phyloP scores from a whole-genome alignment of 2,113 vertebrate species.

The Hyla sarda region DNA sequence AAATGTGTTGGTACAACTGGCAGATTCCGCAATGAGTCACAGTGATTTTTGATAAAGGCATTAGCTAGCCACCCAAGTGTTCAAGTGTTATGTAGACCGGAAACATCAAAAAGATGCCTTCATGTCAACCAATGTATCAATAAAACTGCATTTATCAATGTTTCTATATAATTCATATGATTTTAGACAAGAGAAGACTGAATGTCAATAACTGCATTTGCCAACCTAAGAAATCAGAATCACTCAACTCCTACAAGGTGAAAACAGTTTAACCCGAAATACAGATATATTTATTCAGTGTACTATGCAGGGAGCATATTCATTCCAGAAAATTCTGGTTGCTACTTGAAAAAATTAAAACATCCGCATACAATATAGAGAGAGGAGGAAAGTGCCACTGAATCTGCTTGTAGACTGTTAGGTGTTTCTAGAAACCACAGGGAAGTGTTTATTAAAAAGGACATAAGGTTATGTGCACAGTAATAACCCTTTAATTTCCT shows the following conservation, averaged over 20 bases:
- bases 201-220: background rate
- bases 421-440: slow-evolving; percentile 27
- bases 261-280: background rate
- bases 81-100: no score
- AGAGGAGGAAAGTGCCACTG: background rate
- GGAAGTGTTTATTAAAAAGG: slow-evolving; percentile 44
- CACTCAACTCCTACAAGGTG: background rate
- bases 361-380: background rate
- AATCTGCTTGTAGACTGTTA: slow-evolving; percentile 18
- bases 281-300: background rate
- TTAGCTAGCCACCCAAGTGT: no score
- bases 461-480: slow-evolving; percentile 40
- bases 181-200: background rate
- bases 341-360: background rate
- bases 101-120: no score
- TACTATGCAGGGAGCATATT: background rate
- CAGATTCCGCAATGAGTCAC: no score
- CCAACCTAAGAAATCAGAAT: background rate
- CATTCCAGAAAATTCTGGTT: background rate
- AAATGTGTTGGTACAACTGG: no score
- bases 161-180: background rate
- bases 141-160: background rate
- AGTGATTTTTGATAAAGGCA: no score
- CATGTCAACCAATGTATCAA: no score
- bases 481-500: slow-evolving; percentile 45